Evolutionary conservation across 2,113 vertebrate genomes (phyloP), one percentile per base, ranked within the genome.

Genomic region (Syrrhaptes paradoxus): DNA sequence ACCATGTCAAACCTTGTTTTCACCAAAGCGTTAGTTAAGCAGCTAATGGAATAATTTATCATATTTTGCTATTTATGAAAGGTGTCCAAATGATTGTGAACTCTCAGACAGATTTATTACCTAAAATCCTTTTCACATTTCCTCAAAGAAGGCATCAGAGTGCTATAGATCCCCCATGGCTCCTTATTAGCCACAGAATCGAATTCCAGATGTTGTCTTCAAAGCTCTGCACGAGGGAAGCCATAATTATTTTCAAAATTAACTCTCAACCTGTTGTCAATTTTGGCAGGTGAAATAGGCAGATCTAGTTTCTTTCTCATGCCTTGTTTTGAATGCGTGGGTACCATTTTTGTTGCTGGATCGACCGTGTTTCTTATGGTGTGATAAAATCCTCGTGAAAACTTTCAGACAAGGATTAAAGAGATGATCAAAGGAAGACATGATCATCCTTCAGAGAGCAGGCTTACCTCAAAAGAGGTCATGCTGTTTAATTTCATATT

Each of bases 21-120:
- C 38, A 81, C 32, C 32, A 31, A 49, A 80, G 21, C 14, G 2
- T 19, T 81, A 63, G 12, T 90, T 67, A 92, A 57, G 13, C 19
- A 80, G 29, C 14, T 63, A 88, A 71, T 59, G 16, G 63, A 90
- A 80, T 71, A 83, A 78, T 95, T 95, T 54, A 52, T 73, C 20
- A 9, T 75, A 67, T 87, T 87, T 90, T 87, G 9, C 15, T 79
- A 48, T 73, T 91, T 95, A 73, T 87, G 79, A 94, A 72, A 87
- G 38, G 66, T 87, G 15, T 89, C 28, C 26, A 91, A 77, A 81
- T 84, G 52, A 58, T 86, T 86, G 32, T 51, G 32, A 81, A 61
- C 29, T 45, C 68, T 87, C 43, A 45, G 20, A 68, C 65, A 28
- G 66, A 66, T 91, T 59, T 79, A 67, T 88, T 86, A 70, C 75